Conservation (phyloP, 2,113 vertebrate genomes). For the Noctilio leporinus region DNA sequence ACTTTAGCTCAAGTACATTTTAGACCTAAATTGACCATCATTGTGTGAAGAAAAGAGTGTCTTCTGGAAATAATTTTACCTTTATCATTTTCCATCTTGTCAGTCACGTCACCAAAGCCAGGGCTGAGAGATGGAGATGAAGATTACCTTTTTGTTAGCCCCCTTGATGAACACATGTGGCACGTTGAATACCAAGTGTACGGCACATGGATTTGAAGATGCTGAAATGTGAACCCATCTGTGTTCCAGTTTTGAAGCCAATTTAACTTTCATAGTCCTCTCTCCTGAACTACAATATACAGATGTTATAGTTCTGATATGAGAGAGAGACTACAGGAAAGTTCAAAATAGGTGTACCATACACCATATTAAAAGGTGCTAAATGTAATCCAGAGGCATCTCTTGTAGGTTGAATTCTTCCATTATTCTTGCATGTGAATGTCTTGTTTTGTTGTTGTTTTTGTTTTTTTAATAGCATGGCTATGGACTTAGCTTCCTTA, state of each 20-base stretch:
- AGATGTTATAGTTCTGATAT: background rate
- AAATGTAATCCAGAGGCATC: background rate
- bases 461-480: background rate
- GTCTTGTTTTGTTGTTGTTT: background rate
- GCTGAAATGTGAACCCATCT: background rate
- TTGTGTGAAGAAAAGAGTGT: constrained; percentile 46
- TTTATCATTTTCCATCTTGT: constrained; percentile 52
- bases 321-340: background rate
- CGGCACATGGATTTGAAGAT: background rate
- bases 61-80: constrained; percentile 66
- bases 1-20: constrained; percentile 40
- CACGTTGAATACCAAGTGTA: constrained; percentile 20
- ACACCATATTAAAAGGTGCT: background rate
- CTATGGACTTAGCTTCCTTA: constrained; percentile 31
- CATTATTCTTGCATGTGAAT: background rate
- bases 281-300: background rate
- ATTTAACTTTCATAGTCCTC: background rate
- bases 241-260: background rate
- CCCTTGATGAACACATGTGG: background rate
- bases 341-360: background rate
- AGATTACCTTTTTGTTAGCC: constrained; percentile 26
- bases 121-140: background rate
- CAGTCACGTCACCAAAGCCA: constrained; percentile 52
- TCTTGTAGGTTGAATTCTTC: background rate
- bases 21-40: constrained; percentile 52